Percentiles rank a stretch among this genome's conserved stretches.
Evolutionary conservation across 1,140 invertebrate species (phyloP).

Genomic region (Aplysia californica): DNA sequence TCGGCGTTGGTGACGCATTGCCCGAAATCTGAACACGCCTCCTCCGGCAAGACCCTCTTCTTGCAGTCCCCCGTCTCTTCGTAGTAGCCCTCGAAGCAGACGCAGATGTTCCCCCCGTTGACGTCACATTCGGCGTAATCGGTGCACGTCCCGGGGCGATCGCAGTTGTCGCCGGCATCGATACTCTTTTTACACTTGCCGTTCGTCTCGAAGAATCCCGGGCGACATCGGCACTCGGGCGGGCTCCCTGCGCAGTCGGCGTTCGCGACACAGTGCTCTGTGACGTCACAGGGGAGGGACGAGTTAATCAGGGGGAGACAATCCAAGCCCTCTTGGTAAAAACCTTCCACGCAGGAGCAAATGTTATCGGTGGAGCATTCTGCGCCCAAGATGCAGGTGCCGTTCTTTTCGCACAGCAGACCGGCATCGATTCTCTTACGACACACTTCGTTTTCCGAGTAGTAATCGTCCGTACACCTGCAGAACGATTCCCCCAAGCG

Average conservation of each 20-base stretch:
- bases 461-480: background rate
- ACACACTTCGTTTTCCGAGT: conserved; percentile 16
- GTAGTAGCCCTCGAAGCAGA: conserved; percentile 24
- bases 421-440: conserved; percentile 13
- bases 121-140: conserved; percentile 28
- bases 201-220: conserved; percentile 21
- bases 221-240: conserved; percentile 7
- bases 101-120: conserved; percentile 15
- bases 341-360: conserved; percentile 14
- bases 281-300: conserved; percentile 11
- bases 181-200: conserved; percentile 29
- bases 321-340: background rate
- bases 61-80: conserved; percentile 24
- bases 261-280: conserved; percentile 28
- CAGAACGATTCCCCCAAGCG: background rate
- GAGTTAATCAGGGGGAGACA: conserved; percentile 16
- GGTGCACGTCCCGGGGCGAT: conserved; percentile 22
- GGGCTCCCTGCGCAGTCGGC: background rate
- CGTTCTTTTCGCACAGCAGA: conserved; percentile 19
- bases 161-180: conserved; percentile 13
- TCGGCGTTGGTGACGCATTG: conserved; percentile 23
- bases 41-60: background rate
- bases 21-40: conserved; percentile 3
- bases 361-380: conserved; percentile 9
- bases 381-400: conserved; percentile 27